Base-by-base conservation (phyloP, 2,888 invertebrate species). In the Agrotis ipsilon region DNA sequence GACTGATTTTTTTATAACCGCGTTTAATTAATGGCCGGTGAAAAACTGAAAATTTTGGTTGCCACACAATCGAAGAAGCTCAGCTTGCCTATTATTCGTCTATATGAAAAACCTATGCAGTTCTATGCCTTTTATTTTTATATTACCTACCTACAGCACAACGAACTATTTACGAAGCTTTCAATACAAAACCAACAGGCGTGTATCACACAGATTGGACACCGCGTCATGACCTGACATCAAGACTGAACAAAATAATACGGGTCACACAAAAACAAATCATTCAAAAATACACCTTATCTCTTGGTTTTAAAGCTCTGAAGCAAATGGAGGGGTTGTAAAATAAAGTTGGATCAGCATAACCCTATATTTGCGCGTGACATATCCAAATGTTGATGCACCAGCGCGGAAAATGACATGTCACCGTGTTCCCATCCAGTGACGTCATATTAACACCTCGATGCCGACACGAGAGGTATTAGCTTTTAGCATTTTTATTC, bases 321-420 rank as follows among this genome's bases (percentile, higher is more conserved):
- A n/a, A 18, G 14, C n/a, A 5, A 0, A 48, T 45, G 11, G 21
- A 27, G 4, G 1, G 18, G 18, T 3, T 9, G 55, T 43, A 49
- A 63, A 69, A 52, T 58, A 57, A 69, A 62, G n/a, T 74, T 78
- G 69, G 63, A 71, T 59, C 32, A 85, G 68, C 76, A 67, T 78
- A 78, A 86, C 84, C 85, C 85, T 83, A 74, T 82, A 72, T 83
- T 86, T 85, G 85, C 74, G 69, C 79, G 82, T 89, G 92, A 90
- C 92, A 91, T 93, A 92, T 88, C 89, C 92, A 92, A 92, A 93
- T 92, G 85, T 84, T 85, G 75, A 90, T 87, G 92, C 94, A 89
- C 83, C 86, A 90, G 90, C 66, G 93, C 91, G 93, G 94, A 95
- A 95, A 96, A 96, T 95, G 91, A 94, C 92, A 81, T 95, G 95